These are phyloP conservation scores for Falcaria lacertinaria DNA, from an alignment of 2,888 invertebrate genomes.

Conservation along the genomic window DNA sequence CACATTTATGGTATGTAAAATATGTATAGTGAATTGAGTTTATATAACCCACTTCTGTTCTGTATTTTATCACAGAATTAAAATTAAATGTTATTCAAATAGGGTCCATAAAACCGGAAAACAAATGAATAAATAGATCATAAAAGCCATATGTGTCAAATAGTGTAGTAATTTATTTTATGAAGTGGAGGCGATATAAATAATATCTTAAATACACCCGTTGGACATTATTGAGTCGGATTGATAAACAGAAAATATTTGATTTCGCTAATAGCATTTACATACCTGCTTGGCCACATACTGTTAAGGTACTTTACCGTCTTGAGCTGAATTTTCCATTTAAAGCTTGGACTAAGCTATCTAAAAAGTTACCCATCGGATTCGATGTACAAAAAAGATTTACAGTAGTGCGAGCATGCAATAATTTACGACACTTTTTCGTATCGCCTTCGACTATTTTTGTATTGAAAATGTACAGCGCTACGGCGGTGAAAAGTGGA, in stretches of 20 bases:
- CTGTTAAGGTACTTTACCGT: constrained; percentile 15
- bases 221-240: constrained; percentile 36
- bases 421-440: too few relatives aligned
- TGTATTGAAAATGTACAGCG: too few relatives aligned
- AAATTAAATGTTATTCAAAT: too few relatives aligned
- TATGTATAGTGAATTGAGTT: too few relatives aligned
- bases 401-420: too few relatives aligned
- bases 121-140: background rate
- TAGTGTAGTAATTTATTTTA: constrained; percentile 5
- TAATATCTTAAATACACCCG: constrained; percentile 28
- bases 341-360: constrained; percentile 16
- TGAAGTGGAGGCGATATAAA: constrained; percentile 17
- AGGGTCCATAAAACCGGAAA: background rate
- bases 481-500: too few relatives aligned
- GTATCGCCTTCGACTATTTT: too few relatives aligned
- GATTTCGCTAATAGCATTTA: constrained; percentile 43
- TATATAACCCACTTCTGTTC: too few relatives aligned
- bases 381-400: too few relatives aligned
- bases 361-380: too few relatives aligned
- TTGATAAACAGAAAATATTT: constrained; percentile 48
- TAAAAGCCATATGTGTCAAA: background rate
- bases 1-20: too few relatives aligned
- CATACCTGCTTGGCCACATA: constrained; percentile 34
- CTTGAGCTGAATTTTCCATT: constrained; percentile 18
- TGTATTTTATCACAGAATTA: too few relatives aligned